Base-by-base conservation (phyloP, 2,797 vertebrate species). In the Limnodromus scolopaceus region DNA sequence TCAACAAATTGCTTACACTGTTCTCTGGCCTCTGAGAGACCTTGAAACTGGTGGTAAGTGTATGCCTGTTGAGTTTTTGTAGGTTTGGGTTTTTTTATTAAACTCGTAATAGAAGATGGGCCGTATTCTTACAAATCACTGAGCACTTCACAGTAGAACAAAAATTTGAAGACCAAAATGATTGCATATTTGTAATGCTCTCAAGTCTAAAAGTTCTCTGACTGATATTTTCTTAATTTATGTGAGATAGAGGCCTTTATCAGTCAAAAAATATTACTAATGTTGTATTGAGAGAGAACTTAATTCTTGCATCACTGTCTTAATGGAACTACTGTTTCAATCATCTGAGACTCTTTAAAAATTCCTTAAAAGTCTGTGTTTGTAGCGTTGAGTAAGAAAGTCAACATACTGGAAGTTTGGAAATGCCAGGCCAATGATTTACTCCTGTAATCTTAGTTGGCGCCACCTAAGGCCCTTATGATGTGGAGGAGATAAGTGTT, bases 1-100 rank as follows among this genome's bases (percentile, higher is more conserved):
- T 24, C 98, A 98, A 12, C 98, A 98, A 94, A 93, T 99, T 28
- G 98, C 99, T n/a, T 99, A 99, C 97, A 98, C 99, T 0, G 60
- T 99, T 79, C 98, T 99, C 51, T 99, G 99, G 99, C 99, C 99
- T 69, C 97, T 99, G 78, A 97, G 98, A 91, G 98, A 99, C 94
- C 98, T 99, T 92, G 98, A 98, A 81, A 97, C 98, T 13, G 99
- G 99, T 81, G 99, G 99, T 99, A 83, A 96, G 97, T 95, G 16
- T 41, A 8, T 25, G n/a, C 46, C 20, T 92, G 45, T 69, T 10
- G 19, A 60, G 53, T 11, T 22, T 58, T 32, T 39, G 36, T 54
- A 53, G 51, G 6, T 30, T 23, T 45, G 18, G 9, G 18, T 45
- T 2, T 30, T 81, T 34, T n/a, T 41, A 51, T 58, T 43, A 30